Conservation (phyloP, 2,797 vertebrate genomes). For the Distichodus sexfasciatus region DNA sequence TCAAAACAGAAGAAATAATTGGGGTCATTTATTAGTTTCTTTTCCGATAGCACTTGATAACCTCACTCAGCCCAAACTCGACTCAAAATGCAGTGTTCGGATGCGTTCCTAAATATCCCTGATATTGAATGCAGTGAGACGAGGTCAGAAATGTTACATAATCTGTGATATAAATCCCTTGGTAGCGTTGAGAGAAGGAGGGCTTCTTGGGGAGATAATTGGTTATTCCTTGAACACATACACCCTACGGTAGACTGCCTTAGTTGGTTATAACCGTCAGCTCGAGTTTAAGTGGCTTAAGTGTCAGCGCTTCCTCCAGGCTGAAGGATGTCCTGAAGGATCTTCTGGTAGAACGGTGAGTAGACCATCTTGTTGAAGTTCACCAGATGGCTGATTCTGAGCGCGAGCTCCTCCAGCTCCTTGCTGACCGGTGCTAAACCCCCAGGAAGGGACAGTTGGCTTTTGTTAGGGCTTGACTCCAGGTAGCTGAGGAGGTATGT, state of each 20-base stretch:
- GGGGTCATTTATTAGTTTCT: not conserved
- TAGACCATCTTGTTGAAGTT: slow-evolving; percentile 97
- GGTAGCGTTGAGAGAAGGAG: slow-evolving; percentile 19
- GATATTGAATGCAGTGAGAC: slow-evolving; percentile 27
- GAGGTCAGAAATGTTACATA: slow-evolving; percentile 14
- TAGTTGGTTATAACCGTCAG: not conserved
- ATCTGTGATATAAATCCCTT: slow-evolving; percentile 26
- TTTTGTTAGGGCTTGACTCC: slow-evolving; percentile 77
- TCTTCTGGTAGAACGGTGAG: slow-evolving; percentile 89
- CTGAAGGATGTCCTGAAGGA: slow-evolving; percentile 78
- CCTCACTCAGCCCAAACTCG: not conserved
- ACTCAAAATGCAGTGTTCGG: not conserved
- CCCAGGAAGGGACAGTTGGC: slow-evolving; percentile 77
- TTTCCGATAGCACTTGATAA: not conserved
- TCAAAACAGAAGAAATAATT: not conserved
- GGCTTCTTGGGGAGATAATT: slow-evolving; percentile 26
- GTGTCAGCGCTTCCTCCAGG: slow-evolving; percentile 53
- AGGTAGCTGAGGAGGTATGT: slow-evolving; percentile 83
- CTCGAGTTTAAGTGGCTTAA: slow-evolving; percentile 28
- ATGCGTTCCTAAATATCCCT: slow-evolving; percentile 32
- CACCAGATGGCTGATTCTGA: slow-evolving; percentile 85
- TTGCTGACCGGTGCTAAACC: slow-evolving; percentile 84
- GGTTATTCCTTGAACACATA: slow-evolving; percentile 18
- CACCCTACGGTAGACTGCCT: slow-evolving; percentile 24
- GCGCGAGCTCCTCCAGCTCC: slow-evolving; percentile 86